Evolutionary conservation across 2,113 vertebrate species (phyloP).

Genomic region (Stegastes partitus): DNA sequence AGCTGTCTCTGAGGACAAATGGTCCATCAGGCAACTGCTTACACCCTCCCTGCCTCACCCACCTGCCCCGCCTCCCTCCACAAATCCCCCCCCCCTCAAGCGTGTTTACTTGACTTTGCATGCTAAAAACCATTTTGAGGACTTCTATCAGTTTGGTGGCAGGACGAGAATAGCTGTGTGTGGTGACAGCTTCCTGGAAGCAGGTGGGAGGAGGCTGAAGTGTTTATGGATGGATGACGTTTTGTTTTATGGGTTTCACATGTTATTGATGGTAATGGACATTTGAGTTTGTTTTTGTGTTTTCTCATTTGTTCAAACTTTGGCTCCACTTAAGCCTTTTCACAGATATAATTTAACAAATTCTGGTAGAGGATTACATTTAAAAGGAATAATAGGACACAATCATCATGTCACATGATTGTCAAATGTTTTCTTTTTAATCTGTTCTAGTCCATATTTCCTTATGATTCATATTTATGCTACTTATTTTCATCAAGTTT

Average conservation of each 20-base stretch:
- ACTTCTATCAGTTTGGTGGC: conserved; percentile 33
- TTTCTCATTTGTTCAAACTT: conserved; percentile 28
- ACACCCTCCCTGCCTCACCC: conserved; percentile 5
- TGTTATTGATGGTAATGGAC: conserved; percentile 37
- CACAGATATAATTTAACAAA: not conserved
- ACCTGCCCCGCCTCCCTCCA: not conserved
- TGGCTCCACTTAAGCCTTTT: not conserved
- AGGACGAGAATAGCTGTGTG: not conserved
- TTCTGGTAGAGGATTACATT: not conserved
- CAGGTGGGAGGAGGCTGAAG: conserved; percentile 8
- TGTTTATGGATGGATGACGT: conserved; percentile 44
- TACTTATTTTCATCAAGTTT: no score
- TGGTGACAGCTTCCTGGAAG: conserved; percentile 48
- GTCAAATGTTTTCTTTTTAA: no score
- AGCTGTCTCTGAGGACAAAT: conserved; percentile 85
- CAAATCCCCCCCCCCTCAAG: not conserved
- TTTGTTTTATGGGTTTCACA: conserved; percentile 40
- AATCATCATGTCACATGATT: not conserved
- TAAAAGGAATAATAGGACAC: conserved; percentile 8
- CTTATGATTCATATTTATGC: no score
- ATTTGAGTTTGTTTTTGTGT: conserved; percentile 42
- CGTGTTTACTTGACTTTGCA: conserved; percentile 60
- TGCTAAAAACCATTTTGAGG: conserved; percentile 49
- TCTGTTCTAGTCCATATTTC: no score
- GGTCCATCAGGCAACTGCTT: conserved; percentile 82